These are phyloP conservation scores for Caloenas nicobarica DNA, from an alignment of 2,113 vertebrate genomes.

Conservation along the genomic window DNA sequence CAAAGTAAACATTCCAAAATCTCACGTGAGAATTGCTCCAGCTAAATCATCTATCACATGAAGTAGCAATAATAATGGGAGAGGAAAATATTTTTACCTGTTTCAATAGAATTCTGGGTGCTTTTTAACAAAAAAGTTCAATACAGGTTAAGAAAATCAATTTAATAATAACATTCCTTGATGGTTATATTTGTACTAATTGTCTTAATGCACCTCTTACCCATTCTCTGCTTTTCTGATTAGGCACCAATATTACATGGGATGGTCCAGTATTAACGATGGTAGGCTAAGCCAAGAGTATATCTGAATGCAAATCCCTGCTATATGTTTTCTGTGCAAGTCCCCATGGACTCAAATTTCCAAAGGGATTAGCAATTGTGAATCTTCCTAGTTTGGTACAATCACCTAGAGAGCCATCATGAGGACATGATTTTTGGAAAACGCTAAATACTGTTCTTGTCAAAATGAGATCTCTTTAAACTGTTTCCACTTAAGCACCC, in stretches of 20 bases:
- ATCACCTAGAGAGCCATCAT: not conserved
- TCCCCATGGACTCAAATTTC: not conserved
- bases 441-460: not conserved
- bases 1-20: not conserved
- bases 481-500: not conserved
- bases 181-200: not conserved
- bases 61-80: not conserved
- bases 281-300: not conserved
- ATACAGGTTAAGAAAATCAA: fast-evolving
- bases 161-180: not conserved
- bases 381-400: not conserved
- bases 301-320: not conserved
- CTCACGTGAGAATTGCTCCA: not conserved
- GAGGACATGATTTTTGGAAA: not conserved
- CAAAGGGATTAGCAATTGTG: not conserved
- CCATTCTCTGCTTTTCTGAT: not conserved
- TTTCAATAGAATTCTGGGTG: not conserved
- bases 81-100: not conserved
- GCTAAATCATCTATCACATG: not conserved
- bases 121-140: not conserved
- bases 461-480: not conserved
- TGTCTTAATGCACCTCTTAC: not conserved
- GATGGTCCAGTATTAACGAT: fast-evolving
- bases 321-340: not conserved
- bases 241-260: not conserved